Evolutionary conservation across 2,797 vertebrate species (phyloP), one percentile per base, ranked within the genome.

Genomic region (Octomys mimax): DNA sequence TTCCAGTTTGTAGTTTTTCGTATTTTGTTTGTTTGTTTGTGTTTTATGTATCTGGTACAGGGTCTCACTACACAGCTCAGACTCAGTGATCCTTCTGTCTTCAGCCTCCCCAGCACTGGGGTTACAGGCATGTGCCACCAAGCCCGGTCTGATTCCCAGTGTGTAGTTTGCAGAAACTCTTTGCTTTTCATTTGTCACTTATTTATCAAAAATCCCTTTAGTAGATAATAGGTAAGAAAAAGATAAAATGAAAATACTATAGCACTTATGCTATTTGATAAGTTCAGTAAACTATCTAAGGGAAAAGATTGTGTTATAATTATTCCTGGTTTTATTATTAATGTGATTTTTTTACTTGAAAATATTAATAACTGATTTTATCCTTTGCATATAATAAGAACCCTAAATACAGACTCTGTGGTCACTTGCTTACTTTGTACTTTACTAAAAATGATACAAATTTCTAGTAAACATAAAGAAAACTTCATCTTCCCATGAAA

Each of bases 191-290:
- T 92, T 42, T 39, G 31, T 80, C 21, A 80, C 24, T 39, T 89
- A 6, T 64, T 94, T 94, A 31, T 59, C 82, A 96, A 87, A 97
- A 93, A 85, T n/a, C 75, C 24, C 89, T 90, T 84, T 64, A 64
- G 39, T 78, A 95, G 36, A 42, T 16, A 1, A 46, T n/a, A 21
- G 5, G 10, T 21, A 71, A 77, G 36, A 93, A 95, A 86, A 28
- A 92, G 39, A 94, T 33, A 81, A 92, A 84, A 64, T 68, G 42
- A 93, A 94, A 95, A 89, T 88, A 28, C 19, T 77, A 70, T 90
- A 46, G 33, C 13, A 79, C 59, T 95, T 93, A 71, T 75, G 36
- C 64, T 75, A 12, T 71, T 92, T 91, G 71, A 24, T 81, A 89
- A 77, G 4, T 77, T 94, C 75, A 89, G 16, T 77, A 94, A 92